Conservation (phyloP, 2,797 vertebrate genomes). For the Miichthys miiuy region DNA sequence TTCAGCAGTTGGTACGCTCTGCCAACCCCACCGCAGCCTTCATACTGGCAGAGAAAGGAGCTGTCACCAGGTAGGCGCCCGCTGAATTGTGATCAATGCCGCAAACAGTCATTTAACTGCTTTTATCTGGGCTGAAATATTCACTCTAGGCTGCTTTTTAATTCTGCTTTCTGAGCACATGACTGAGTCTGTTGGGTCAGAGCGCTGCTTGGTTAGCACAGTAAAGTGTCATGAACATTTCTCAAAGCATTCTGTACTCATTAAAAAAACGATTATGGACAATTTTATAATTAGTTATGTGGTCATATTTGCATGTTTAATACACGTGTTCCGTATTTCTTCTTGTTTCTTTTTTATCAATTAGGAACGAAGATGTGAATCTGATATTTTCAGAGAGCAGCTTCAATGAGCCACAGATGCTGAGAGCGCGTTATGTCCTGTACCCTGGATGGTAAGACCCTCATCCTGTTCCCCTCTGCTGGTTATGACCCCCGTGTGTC, state of each 20-base stretch:
- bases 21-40: conserved; percentile 92
- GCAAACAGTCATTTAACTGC: conserved; percentile 57
- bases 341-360: background rate
- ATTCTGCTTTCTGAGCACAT: conserved; percentile 13
- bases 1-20: conserved; percentile 92
- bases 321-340: background rate
- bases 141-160: conserved; percentile 35
- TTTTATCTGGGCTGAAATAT: conserved; percentile 57
- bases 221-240: conserved; percentile 5
- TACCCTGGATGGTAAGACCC: conserved; percentile 95
- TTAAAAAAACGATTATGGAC: background rate
- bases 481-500: conserved; percentile 27
- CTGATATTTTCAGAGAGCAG: conserved; percentile 92
- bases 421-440: conserved; percentile 93
- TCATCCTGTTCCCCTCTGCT: background rate
- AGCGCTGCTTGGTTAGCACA: background rate
- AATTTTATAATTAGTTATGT: background rate
- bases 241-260: background rate
- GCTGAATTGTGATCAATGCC: conserved; percentile 63
- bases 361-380: conserved; percentile 93
- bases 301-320: background rate
- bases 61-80: conserved; percentile 89
- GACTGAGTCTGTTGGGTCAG: conserved; percentile 41
- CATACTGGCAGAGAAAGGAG: conserved; percentile 91
- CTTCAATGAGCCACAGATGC: conserved; percentile 92